Percentiles rank a stretch among this genome's conserved stretches.
Conservation (phyloP, 2,797 vertebrate species). For the Sciurus carolinensis region DNA sequence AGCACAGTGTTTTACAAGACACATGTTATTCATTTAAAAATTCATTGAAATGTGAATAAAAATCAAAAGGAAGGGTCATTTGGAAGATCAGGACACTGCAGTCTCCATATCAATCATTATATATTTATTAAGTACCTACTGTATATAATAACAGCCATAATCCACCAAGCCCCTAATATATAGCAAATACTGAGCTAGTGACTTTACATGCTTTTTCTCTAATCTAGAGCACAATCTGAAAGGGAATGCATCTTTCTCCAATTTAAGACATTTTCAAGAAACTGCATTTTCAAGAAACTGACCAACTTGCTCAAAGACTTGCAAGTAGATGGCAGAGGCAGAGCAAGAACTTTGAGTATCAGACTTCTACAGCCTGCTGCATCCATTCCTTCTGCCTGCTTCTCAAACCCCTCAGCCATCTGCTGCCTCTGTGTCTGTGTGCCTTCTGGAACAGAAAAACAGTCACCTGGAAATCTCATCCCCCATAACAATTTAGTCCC, state of each 20-base stretch:
- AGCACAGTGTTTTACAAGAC: neutral
- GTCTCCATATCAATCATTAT: neutral
- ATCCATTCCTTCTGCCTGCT: neutral
- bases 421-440: neutral
- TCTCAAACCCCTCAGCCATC: neutral
- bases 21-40: neutral
- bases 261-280: neutral
- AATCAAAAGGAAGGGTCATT: neutral
- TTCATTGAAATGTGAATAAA: neutral
- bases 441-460: neutral
- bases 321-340: neutral
- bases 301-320: neutral
- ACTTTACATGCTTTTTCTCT: slow-evolving; percentile 9
- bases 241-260: neutral
- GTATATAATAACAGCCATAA: neutral
- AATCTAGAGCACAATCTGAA: neutral
- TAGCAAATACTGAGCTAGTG: neutral
- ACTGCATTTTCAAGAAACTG: neutral
- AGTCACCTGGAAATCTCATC: neutral
- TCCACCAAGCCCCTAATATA: neutral
- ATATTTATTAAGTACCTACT: neutral
- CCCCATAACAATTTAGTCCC: neutral
- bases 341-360: neutral
- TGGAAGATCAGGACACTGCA: neutral
- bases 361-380: neutral